Percentiles rank a stretch among this genome's conserved stretches.
These are phyloP conservation scores for Acleris cristana DNA, from an alignment of 2,888 invertebrate genomes.

Conservation along the genomic window DNA sequence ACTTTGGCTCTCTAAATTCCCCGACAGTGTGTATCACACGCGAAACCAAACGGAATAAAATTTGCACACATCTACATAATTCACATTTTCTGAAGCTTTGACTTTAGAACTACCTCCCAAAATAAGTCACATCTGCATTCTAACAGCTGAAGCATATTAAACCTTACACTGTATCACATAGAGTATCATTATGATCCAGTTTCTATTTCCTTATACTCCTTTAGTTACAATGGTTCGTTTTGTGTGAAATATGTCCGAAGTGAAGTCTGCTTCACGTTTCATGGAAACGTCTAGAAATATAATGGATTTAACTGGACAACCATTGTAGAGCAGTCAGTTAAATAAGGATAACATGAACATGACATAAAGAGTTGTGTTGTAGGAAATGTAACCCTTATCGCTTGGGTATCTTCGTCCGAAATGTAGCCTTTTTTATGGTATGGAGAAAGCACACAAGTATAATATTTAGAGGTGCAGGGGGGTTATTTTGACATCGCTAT, in stretches of 20 bases:
- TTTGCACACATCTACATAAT: constrained; percentile 57
- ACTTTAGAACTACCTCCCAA: constrained; percentile 36
- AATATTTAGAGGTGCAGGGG: no score
- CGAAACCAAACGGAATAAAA: constrained; percentile 49
- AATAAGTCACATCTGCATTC: no score
- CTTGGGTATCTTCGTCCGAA: no score
- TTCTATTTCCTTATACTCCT: no score
- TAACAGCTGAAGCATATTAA: no score
- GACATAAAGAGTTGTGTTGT: no score
- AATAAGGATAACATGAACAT: not conserved
- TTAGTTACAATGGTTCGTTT: constrained; percentile 15
- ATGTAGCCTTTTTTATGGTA: no score
- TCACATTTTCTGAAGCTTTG: constrained; percentile 45
- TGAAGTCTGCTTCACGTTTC: not conserved
- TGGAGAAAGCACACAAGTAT: no score
- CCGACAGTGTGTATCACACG: constrained; percentile 43
- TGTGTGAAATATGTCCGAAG: constrained; percentile 20
- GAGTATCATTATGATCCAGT: no score
- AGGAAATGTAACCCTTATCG: no score
- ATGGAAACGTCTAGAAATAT: not conserved
- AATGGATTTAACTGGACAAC: not conserved
- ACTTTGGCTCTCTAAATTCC: not conserved
- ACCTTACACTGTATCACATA: no score
- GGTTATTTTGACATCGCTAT: no score
- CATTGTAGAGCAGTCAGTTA: not conserved